phyloP scores from a whole-genome alignment of 53 echinoderm and acorn worm species.

The Actinopyga echinites region DNA sequence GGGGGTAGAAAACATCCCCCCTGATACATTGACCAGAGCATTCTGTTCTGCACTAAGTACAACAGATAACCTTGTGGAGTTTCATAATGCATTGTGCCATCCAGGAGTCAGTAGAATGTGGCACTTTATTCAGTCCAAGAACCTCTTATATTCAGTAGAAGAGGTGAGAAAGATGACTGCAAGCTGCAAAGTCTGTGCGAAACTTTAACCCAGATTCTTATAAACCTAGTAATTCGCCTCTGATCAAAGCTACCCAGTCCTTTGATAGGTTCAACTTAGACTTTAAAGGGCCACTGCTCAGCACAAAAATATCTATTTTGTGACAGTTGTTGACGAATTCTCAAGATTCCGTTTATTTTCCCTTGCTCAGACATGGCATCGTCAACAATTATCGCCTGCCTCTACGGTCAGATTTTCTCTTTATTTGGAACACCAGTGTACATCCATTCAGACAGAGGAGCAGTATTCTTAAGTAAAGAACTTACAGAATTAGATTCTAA shows the following conservation, averaged over 20 bases:
- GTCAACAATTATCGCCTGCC: background rate
- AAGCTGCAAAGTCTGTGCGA: constrained; percentile 33
- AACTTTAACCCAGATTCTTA: constrained; percentile 34
- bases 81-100: constrained; percentile 39
- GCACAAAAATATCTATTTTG: constrained; percentile 36
- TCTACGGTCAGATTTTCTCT: background rate
- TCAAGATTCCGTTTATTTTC: constrained; percentile 37
- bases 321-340: constrained; percentile 33
- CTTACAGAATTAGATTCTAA: background rate
- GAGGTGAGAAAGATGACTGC: constrained; percentile 39
- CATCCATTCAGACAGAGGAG: constrained; percentile 15
- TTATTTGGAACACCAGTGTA: constrained; percentile 19
- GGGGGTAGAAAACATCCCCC: constrained; percentile 31
- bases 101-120: constrained; percentile 43
- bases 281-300: constrained; percentile 39
- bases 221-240: constrained; percentile 12
- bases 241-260: constrained; percentile 39
- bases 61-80: constrained; percentile 9
- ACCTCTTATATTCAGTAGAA: constrained; percentile 17
- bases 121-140: constrained; percentile 38
- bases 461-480: background rate
- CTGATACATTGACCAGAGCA: constrained; percentile 45
- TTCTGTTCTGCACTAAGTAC: constrained; percentile 15
- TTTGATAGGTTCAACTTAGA: constrained; percentile 35
- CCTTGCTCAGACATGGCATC: constrained; percentile 42